Evolutionary conservation across 2,113 vertebrate genomes (phyloP).

Genomic region (Notothenia coriiceps): DNA sequence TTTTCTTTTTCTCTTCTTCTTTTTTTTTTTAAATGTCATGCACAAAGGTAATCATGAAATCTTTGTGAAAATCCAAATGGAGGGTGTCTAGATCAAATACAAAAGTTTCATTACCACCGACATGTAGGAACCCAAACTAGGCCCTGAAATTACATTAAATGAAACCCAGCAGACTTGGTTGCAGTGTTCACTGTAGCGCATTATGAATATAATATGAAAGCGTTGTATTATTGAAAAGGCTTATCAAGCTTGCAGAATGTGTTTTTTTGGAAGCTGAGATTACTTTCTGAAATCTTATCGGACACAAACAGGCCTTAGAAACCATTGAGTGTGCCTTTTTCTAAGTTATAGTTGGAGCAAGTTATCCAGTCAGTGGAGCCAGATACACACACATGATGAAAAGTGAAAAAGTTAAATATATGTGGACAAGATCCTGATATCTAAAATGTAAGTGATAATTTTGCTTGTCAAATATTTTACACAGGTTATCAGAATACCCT

Average conservation of each 20-base stretch:
- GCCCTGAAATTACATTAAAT: slow-evolving; percentile 72
- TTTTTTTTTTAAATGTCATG: slow-evolving; percentile 59
- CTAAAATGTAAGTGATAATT: neutral
- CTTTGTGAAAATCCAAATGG: slow-evolving; percentile 62
- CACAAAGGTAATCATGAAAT: slow-evolving; percentile 59
- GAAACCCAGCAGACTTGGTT: slow-evolving; percentile 73
- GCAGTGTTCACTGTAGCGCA: slow-evolving; percentile 69
- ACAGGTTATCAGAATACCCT: neutral
- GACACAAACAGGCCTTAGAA: neutral
- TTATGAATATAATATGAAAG: slow-evolving; percentile 82
- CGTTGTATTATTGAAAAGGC: slow-evolving; percentile 76
- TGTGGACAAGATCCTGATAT: neutral
- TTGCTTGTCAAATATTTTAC: neutral
- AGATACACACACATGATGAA: neutral
- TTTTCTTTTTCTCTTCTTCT: slow-evolving; percentile 49
- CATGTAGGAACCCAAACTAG: slow-evolving; percentile 75
- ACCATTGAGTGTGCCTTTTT: neutral
- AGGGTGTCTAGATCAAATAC: slow-evolving; percentile 74
- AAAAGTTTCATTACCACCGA: slow-evolving; percentile 71
- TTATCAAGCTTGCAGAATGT: slow-evolving; percentile 48
- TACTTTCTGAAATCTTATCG: slow-evolving; percentile 26
- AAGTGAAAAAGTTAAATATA: neutral
- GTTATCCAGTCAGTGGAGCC: neutral
- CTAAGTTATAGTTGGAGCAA: neutral
- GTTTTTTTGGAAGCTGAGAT: slow-evolving; percentile 47